Base-by-base conservation (phyloP, 2,113 vertebrate species). In the Chauna torquata region DNA sequence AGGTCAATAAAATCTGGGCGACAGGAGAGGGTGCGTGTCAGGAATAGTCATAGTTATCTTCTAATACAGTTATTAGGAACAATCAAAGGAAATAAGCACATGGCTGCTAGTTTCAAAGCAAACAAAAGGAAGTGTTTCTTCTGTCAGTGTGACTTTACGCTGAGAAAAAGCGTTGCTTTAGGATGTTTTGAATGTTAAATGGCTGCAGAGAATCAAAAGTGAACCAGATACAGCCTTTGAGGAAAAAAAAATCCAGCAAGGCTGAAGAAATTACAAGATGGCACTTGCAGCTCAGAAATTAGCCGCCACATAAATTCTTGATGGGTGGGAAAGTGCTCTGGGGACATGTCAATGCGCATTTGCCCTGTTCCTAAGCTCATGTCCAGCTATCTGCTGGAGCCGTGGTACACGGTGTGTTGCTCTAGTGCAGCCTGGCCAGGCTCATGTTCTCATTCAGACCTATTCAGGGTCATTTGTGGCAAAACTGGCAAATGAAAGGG, bases 381-480 rank as follows among this genome's bases (percentile, higher is more conserved):
- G 8, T 4, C 25, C 22, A 28, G 15, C 4, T 36, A 8, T 40
- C 30, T 61, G 0, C 32, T 49, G 38, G 27, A 58, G 49, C 28
- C 27, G n/a, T 7, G 12, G 11, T 16, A 42, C 30, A 17, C 22
- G 15, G 5, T 11, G 10, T 0, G 16, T 28, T 72, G 36, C 49
- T 23, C 25, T 62, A 38, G 38, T 11, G 7, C 30, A 76, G 57
- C 19, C 44, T 34, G 25, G 36, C 7, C 52, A 80, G 38, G 16
- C 65, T 49, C 44, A 47, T 20, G 30, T 32, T 24, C 45, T 64
- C 20, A 44, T 71, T 49, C 34, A 71, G 44, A 36, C 12, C 22
- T 8, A n/a, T n/a, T n/a, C n/a, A n/a, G n/a, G n/a, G n/a, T n/a
- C 52, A 2, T 0, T 55, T 0, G 0, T 65, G 36, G 14, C 28